Base-by-base conservation (phyloP, 2,797 vertebrate genomes). In the Adelosebastes latens region DNA sequence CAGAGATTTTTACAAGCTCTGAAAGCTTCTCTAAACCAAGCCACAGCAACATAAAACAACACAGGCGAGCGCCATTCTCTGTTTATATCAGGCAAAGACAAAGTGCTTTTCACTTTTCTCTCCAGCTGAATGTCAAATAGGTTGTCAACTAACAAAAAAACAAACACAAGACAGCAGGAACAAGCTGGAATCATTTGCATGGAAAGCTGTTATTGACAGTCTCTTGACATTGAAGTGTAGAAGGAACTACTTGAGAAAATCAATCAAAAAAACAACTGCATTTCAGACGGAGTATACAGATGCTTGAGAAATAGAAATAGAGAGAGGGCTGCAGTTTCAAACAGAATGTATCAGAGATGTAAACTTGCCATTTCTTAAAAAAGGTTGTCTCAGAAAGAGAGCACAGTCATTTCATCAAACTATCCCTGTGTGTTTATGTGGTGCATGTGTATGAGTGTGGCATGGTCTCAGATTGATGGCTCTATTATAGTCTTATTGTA, bases 401-500 rank as follows among this genome's bases (percentile, higher is more conserved):
- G 36, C n/a, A 27, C 9, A 78, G 39, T 74, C 60, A 32, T 58
- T 81, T 62, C 29, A 69, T 39, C 39, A 79, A 31, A 69, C 32
- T 22, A 12, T 42, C 3, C 11, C 27, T 59, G 49, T 75, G 34
- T 58, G 34, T 70, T 36, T 58, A 5, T 62, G 68, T 52, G 42
- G 49, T 12, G 6, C 39, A 22, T 68, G 31, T 63, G 52, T 42
- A 29, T 5, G n/a, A 34, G 22, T 60, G 61, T 62, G 53, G 13
- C 55, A 42, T 62, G 73, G 81, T 79, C 67, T 58, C 31, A 75
- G 66, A 94, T 79, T 91, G 92, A 94, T 92, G 82, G 76, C 86
- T 94, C 82, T 72, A 91, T 95, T 92, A 89, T 83, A 68, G 72
- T 87, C 82, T 90, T 92, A 93, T 92, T 94, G 85, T 91, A 93